Percentiles rank a stretch among this genome's conserved stretches.
These are phyloP conservation scores for Platerodrilus igneus DNA, from an alignment of 2,888 invertebrate species.

Conservation along the genomic window DNA sequence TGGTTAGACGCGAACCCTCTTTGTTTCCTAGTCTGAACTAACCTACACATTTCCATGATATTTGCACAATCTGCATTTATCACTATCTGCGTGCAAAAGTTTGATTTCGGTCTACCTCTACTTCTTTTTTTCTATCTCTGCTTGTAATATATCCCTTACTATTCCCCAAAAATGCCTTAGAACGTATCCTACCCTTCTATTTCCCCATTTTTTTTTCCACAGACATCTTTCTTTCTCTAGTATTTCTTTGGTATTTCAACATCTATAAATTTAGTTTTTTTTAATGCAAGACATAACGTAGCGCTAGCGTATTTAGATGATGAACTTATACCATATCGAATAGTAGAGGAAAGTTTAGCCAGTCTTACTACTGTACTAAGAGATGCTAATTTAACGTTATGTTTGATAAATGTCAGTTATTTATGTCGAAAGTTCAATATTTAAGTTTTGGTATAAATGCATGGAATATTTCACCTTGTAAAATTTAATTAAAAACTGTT, in stretches of 20 bases:
- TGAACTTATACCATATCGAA: not conserved
- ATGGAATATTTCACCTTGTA: conserved; percentile 16
- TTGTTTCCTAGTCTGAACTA: too few species aligned
- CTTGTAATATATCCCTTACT: too few species aligned
- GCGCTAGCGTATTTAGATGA: conserved; percentile 6
- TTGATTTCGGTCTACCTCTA: too few species aligned
- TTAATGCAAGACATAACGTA: not conserved
- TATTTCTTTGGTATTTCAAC: conserved; percentile 35
- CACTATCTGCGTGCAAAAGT: too few species aligned
- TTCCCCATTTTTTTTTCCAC: too few species aligned
- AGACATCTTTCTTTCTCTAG: too few species aligned
- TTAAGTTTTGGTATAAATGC: conserved; percentile 36
- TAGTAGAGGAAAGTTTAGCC: conserved; percentile 1
- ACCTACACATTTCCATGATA: too few species aligned
- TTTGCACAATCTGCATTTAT: too few species aligned
- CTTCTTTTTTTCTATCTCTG: too few species aligned
- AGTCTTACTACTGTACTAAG: conserved; percentile 3
- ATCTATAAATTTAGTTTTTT: conserved; percentile 21
- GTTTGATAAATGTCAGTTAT: conserved; percentile 31
- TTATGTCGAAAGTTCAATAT: conserved; percentile 32
- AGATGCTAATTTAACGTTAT: conserved; percentile 6
- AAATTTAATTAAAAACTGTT: not conserved
- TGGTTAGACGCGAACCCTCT: too few species aligned
- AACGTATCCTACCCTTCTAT: too few species aligned
- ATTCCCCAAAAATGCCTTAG: too few species aligned